Percentiles rank a stretch among this genome's conserved stretches.
These are phyloP conservation scores for Anarsia innoxiella DNA, from an alignment of 2,888 invertebrate genomes.

Conservation along the genomic window DNA sequence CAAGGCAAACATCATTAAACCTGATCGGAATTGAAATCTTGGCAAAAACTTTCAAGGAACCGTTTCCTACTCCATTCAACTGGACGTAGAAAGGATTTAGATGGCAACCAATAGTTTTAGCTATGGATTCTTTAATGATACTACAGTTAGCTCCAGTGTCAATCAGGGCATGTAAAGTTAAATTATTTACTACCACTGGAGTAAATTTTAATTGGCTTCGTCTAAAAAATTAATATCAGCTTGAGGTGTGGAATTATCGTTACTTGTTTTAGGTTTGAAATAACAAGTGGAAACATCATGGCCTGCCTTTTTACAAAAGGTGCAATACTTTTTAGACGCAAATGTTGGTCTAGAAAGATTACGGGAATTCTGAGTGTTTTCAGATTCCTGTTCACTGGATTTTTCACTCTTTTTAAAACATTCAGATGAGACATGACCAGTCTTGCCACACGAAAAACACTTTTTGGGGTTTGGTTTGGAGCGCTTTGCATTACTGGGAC, in stretches of 20 bases:
- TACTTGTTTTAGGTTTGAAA: slow-evolving; percentile 1
- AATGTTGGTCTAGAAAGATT: neutral
- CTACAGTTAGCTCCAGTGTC: slow-evolving; percentile 22
- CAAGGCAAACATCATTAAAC: slow-evolving; percentile 19
- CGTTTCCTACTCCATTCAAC: slow-evolving; percentile 16
- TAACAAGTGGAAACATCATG: slow-evolving; percentile 14
- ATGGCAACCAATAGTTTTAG: slow-evolving; percentile 10
- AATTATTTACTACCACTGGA: slow-evolving; percentile 12
- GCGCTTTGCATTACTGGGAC: neutral
- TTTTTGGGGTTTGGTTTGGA: neutral
- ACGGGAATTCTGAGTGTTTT: neutral
- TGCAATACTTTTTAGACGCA: slow-evolving; percentile 13
- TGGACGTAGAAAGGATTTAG: slow-evolving; percentile 6
- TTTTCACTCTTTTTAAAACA: neutral
- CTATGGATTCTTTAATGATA: slow-evolving; percentile 18
- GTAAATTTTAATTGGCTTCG: slow-evolving; percentile 9
- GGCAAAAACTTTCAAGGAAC: slow-evolving; percentile 13
- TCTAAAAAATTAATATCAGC: slow-evolving; percentile 12
- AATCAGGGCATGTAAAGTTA: slow-evolving; percentile 12
- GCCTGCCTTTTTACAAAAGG: slow-evolving; percentile 18
- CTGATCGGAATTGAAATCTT: slow-evolving; percentile 13
- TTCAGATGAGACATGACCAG: slow-evolving; percentile 10
- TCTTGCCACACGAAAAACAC: slow-evolving; percentile 13
- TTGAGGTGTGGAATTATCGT: neutral
- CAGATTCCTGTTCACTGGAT: too few species aligned